Evolutionary conservation across 2,888 invertebrate genomes (phyloP).

Genomic region (Pammene fasciana): DNA sequence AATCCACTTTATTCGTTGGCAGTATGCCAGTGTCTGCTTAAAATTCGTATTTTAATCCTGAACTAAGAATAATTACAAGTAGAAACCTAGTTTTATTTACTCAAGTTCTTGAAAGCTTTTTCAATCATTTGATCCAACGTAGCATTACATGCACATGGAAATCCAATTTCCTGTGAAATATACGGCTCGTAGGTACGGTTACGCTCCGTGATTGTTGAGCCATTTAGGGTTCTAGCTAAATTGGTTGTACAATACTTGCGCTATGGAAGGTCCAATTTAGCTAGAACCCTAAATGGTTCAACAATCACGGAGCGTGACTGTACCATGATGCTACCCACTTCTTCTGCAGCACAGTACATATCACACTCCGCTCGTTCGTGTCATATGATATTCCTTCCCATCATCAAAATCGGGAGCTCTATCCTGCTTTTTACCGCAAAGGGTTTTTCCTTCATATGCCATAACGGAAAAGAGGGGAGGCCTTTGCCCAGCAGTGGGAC

Average conservation of each 20-base stretch:
- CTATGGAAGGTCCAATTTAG: too few species aligned
- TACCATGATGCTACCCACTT: conserved; percentile 80
- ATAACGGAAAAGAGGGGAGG: too few species aligned
- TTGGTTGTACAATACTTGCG: too few species aligned
- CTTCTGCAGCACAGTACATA: conserved; percentile 74
- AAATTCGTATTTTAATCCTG: neutral
- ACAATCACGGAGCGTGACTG: too few species aligned
- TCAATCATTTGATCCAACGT: conserved; percentile 79
- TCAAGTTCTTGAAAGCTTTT: conserved; percentile 75
- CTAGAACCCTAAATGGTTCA: too few species aligned
- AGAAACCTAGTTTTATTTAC: neutral
- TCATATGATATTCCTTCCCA: conserved; percentile 72
- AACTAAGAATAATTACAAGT: neutral
- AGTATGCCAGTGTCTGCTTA: conserved; percentile 9
- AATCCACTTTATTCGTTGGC: conserved; percentile 26
- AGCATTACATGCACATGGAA: conserved; percentile 80
- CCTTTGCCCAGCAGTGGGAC: too few species aligned
- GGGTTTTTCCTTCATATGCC: too few species aligned
- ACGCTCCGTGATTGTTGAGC: too few species aligned
- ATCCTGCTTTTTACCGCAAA: conserved; percentile 54
- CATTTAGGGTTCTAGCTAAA: too few species aligned
- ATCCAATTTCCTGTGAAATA: conserved; percentile 77
- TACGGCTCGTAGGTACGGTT: too few species aligned
- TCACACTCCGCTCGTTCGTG: conserved; percentile 75
- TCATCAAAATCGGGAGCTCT: conserved; percentile 45